Conservation (phyloP, 2,888 invertebrate species). For the Catocala sponsa region DNA sequence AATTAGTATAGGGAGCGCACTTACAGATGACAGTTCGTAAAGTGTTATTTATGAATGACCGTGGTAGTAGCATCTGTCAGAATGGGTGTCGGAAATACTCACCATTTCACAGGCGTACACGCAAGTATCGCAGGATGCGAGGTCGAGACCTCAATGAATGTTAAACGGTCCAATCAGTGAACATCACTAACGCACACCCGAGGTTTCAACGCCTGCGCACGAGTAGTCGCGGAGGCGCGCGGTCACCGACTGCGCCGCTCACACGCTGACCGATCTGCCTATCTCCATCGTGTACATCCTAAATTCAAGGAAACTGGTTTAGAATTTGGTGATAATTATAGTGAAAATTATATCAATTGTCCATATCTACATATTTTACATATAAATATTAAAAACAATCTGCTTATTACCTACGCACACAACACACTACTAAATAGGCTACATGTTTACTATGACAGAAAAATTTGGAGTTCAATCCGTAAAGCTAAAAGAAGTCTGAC, state of each 20-base stretch:
- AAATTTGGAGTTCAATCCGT: no score
- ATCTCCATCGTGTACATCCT: slow-evolving; percentile 21
- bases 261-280: slow-evolving; percentile 19
- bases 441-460: no score
- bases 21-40: background rate
- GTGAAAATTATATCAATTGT: no score
- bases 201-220: slow-evolving; percentile 57
- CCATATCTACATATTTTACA: no score
- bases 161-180: slow-evolving; percentile 76
- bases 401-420: no score
- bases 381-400: no score
- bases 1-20: background rate
- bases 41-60: slow-evolving; percentile 21
- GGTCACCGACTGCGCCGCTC: slow-evolving; percentile 67
- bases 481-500: no score
- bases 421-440: no score
- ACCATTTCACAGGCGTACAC: slow-evolving; percentile 67
- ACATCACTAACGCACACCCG: slow-evolving; percentile 63
- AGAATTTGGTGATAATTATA: background rate
- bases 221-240: slow-evolving; percentile 62
- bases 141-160: slow-evolving; percentile 66
- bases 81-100: slow-evolving; percentile 52
- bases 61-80: slow-evolving; percentile 33
- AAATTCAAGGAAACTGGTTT: slow-evolving; percentile 13
- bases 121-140: slow-evolving; percentile 61